Evolutionary conservation across 2,113 vertebrate genomes (phyloP).

Genomic region (Peromyscus polionotus): DNA sequence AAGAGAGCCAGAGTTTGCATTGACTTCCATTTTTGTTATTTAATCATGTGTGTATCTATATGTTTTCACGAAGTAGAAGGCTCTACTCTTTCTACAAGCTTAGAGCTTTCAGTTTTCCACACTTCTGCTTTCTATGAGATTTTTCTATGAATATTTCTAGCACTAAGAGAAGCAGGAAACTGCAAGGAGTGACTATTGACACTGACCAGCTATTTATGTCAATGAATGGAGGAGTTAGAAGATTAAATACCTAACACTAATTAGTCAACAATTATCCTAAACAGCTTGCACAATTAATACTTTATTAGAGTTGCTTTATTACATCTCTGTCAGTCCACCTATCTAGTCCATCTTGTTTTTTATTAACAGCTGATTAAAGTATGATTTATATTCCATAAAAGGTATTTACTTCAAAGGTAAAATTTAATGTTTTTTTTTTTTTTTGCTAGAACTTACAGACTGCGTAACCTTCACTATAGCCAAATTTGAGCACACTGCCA

Average conservation of each 20-base stretch:
- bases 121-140: neutral
- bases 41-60: neutral
- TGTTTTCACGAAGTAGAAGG: neutral
- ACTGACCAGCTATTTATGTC: neutral
- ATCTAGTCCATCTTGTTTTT: neutral
- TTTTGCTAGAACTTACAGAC: neutral
- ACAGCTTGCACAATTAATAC: neutral
- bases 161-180: neutral
- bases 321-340: neutral
- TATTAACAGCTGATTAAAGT: slow-evolving; percentile 1
- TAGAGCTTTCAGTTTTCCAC: neutral
- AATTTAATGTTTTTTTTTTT: neutral
- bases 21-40: neutral
- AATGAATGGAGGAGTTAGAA: neutral
- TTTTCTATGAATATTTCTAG: slow-evolving; percentile 26
- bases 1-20: neutral
- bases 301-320: neutral
- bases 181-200: neutral
- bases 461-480: neutral
- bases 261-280: neutral
- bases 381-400: neutral
- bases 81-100: neutral
- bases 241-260: neutral
- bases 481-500: neutral
- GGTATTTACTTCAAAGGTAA: neutral